Base-by-base conservation (phyloP, 2,113 vertebrate genomes). In the Elgaria multicarinata region DNA sequence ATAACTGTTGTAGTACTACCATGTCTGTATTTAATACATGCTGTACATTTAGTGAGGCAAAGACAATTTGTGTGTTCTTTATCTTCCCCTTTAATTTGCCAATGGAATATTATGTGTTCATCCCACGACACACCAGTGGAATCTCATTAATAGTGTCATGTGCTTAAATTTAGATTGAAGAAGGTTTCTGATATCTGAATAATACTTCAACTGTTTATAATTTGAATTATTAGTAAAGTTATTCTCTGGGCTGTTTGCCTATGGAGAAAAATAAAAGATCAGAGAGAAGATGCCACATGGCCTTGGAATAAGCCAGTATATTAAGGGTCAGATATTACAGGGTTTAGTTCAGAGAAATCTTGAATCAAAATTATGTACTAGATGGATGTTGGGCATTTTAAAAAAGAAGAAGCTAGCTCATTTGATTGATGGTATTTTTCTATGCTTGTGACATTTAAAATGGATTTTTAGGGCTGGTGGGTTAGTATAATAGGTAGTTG, bases 401-500 rank as follows among this genome's bases (percentile, higher is more conserved):
- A 91, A 87, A n/a, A 87, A 28, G 80, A 74, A 87, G 36, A 93
- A 92, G 83, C 93, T 85, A 93, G 0, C 10, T 76, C 24, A 83
- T 93, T 90, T 93, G 91, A 87, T 80, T 92, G 88, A 89, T 66
- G 36, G 24, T 72, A 67, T 87, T 90, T 92, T 94, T 50, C 58
- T 62, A 14, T 39, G 55, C 36, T 33, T 87, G 85, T 86, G 82
- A 86, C 86, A 88, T 92, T 96, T 95, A 87, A 87, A 87, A 79
- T 87, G 62, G 26, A 39, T 82, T 31, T n/a, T 93, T 89, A 85
- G 46, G 88, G 0, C 36, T 62, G 72, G 31, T 90, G 74, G 33
- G 24, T 93, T 76, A 24, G 95, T 87, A 89, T 44, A 88, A 93
- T 94, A 83, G 2, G 76, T 78, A 64, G n/a, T 82, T 83, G 2